A percentile compares a stretch with the other conserved stretches of the same genome.
These are phyloP conservation scores for Brachionus rubens DNA, from an alignment of 1,140 invertebrate species.

Conservation along the genomic window DNA sequence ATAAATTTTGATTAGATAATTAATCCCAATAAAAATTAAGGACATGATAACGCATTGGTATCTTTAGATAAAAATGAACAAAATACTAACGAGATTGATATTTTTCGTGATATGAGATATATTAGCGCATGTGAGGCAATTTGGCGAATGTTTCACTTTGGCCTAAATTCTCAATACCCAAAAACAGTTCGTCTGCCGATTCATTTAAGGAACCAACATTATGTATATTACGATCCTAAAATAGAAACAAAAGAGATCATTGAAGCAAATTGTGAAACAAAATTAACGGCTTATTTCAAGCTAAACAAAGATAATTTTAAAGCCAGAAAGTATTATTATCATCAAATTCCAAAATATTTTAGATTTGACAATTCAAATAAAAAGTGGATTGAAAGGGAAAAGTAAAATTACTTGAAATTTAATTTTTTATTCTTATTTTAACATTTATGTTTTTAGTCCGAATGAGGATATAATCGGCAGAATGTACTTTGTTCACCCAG, in stretches of 20 bases:
- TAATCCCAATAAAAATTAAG: too few relatives aligned
- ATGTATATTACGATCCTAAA: not conserved
- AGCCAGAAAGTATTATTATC: not conserved
- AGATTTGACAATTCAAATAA: not conserved
- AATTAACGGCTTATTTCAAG: not conserved
- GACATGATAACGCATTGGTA: not conserved
- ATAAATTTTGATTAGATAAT: not conserved
- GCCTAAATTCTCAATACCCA: slow-evolving; percentile 31
- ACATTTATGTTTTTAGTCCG: too few relatives aligned
- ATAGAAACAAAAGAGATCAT: not conserved
- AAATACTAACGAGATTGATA: slow-evolving; percentile 47
- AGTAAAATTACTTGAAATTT: too few relatives aligned
- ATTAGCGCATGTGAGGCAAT: slow-evolving; percentile 45
- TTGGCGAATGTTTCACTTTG: slow-evolving; percentile 23
- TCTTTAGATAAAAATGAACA: not conserved
- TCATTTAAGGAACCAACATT: slow-evolving; percentile 44
- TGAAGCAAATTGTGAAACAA: not conserved
- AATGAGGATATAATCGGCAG: not conserved
- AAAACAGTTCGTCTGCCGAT: slow-evolving; percentile 13
- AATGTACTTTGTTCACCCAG: not conserved
- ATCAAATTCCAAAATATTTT: not conserved
- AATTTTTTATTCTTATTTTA: too few relatives aligned
- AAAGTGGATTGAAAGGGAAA: not conserved
- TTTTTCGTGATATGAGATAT: slow-evolving; percentile 24
- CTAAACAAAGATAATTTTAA: not conserved